phyloP scores from a whole-genome alignment of 2,888 invertebrate genomes.

The Hydrotaea diabolus region DNA sequence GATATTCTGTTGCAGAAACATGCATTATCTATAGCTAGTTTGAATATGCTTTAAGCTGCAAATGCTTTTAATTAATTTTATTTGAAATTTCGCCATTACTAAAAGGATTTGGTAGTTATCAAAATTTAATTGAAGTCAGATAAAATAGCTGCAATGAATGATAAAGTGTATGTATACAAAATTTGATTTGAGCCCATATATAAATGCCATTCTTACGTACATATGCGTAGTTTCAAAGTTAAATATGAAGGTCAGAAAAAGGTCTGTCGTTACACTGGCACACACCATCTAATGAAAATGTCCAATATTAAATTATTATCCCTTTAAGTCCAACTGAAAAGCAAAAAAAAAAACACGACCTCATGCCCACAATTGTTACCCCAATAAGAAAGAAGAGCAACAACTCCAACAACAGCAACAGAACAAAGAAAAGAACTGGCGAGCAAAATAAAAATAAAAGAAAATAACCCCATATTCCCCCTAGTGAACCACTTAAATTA shows the following conservation, averaged over 20 bases:
- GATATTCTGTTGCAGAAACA: no score
- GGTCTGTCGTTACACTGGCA: conserved; percentile 43
- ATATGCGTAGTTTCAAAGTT: conserved; percentile 27
- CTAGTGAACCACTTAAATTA: conserved; percentile 59
- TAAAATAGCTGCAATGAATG: no score
- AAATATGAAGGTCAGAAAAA: conserved; percentile 51
- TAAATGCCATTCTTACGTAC: neutral
- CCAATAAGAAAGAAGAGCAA: conserved; percentile 17
- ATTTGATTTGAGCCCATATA: no score
- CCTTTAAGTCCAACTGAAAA: conserved; percentile 54
- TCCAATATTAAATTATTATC: conserved; percentile 63
- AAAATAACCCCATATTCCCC: conserved; percentile 53
- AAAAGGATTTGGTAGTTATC: no score
- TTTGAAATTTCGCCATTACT: no score
- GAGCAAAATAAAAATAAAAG: conserved; percentile 34
- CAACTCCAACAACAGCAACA: neutral
- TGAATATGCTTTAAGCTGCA: no score
- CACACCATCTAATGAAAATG: conserved; percentile 58
- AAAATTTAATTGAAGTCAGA: no score
- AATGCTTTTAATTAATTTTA: no score
- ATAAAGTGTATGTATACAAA: no score
- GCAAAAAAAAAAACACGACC: conserved; percentile 3
- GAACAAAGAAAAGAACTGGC: neutral
- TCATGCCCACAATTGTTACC: conserved; percentile 32
- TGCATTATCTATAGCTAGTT: no score